Base-by-base conservation (phyloP, 2,113 vertebrate species). In the Corythoichthys intestinalis region DNA sequence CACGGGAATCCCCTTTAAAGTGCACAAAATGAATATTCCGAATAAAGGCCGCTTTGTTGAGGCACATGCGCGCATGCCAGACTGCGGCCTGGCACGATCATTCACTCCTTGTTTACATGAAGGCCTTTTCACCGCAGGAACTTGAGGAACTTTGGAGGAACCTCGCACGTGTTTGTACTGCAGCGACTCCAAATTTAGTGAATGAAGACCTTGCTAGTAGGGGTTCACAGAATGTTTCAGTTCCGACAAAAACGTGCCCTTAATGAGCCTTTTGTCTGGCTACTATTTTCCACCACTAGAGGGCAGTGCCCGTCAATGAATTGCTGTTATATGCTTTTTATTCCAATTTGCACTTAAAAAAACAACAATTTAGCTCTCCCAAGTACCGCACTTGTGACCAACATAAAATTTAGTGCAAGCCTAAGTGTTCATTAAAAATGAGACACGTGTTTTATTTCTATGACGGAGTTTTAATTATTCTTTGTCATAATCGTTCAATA, bases 21-120 rank as follows among this genome's bases (percentile, higher is more conserved):
- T 60, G 68, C 54, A 76, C 70, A 86, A 87, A 76, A 78, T 82
- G 75, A 67, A 78, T 67, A 74, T 85, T 83, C 58, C 41, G 83
- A 85, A 89, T 72, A 86, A 87, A 86, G 86, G 48, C 65, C 71
- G 64, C 71, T 85, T 89, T 87, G 88, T 89, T 41, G 65, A 81
- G 70, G 67, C 73, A 79, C 76, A 67, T 77, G 73, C 83, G 74
- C 77, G 70, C 49, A 69, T 69, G 52, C 77, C 79, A 83, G 70
- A 46, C 65, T 83, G 72, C 53, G 81, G 86, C 70, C 73, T 86
- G 86, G 84, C 82, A 72, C 69, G 73, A 80, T 79, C 71, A 71
- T 77, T 85, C 68, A 77, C 62, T 83, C 62, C 49, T 46, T 78
- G 71, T 83, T 85, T 79, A 77, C 41, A 71, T 61, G 66, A 12